Conservation (phyloP, 2,113 vertebrate species). For the Oreotrochilus melanogaster region DNA sequence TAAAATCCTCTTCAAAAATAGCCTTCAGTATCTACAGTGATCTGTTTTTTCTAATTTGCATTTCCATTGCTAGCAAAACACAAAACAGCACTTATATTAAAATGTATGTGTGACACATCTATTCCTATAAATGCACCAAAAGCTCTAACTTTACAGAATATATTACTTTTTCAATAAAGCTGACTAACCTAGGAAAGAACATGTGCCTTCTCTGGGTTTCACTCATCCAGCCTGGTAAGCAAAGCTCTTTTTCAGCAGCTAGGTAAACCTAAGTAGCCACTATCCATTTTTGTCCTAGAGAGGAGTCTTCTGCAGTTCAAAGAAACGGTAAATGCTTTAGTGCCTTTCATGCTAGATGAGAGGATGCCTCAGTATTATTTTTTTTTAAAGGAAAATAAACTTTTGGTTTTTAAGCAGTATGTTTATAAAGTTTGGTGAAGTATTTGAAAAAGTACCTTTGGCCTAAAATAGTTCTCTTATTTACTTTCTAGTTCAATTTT, state of each 20-base stretch:
- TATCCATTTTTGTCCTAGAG: background rate
- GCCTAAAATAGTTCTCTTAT: conserved; percentile 26
- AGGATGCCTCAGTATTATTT: background rate
- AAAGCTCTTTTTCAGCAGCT: background rate
- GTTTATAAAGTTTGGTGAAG: background rate
- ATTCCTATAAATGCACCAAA: background rate
- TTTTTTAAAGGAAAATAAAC: background rate
- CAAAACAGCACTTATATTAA: background rate
- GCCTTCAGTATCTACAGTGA: background rate
- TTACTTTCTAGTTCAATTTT: conserved; percentile 95
- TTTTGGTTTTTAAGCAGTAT: background rate
- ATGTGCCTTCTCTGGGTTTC: background rate
- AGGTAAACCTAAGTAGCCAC: background rate
- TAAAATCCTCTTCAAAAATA: background rate
- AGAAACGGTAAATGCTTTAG: background rate
- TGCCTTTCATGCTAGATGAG: background rate
- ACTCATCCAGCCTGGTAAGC: rapidly evolving
- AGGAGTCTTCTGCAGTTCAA: background rate
- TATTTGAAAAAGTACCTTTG: background rate
- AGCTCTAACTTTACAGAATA: background rate
- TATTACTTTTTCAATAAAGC: background rate
- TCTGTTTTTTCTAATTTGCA: background rate
- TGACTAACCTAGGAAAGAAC: background rate
- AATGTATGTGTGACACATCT: background rate
- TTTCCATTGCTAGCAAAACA: background rate